Percentiles rank a stretch among this genome's conserved stretches.
Conservation (phyloP, 2,113 vertebrate genomes). For the Callopanchax toddi region DNA sequence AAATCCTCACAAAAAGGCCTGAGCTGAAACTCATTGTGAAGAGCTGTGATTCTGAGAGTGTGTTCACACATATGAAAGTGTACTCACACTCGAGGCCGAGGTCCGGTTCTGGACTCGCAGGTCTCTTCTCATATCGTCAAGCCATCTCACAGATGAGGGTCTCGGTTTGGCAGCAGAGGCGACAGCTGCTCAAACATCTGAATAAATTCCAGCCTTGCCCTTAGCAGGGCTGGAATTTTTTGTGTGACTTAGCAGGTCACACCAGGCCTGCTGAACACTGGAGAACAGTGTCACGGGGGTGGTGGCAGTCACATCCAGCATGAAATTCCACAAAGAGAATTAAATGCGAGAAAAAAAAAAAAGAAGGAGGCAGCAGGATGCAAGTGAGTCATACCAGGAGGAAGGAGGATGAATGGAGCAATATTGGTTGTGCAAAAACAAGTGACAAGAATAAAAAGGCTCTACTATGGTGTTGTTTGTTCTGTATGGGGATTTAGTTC, state of each 20-base stretch:
- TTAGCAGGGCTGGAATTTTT: too few relatives aligned
- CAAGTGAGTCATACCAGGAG: slow-evolving; percentile 11
- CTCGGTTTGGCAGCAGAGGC: slow-evolving; percentile 3
- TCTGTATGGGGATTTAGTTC: not conserved
- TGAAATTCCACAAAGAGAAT: slow-evolving; percentile 27
- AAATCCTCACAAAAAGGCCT: not conserved
- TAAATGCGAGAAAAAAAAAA: not conserved
- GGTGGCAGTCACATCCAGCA: slow-evolving; percentile 1
- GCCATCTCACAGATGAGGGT: slow-evolving; percentile 24
- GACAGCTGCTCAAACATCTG: slow-evolving; percentile 48
- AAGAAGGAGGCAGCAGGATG: not conserved
- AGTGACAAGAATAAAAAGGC: slow-evolving; percentile 15
- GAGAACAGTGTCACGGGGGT: not conserved
- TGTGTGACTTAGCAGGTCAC: slow-evolving; percentile 27
- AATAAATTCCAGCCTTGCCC: slow-evolving; percentile 30
- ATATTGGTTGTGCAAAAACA: slow-evolving; percentile 6
- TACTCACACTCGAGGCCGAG: not conserved
- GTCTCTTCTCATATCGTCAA: slow-evolving; percentile 7
- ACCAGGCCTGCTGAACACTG: slow-evolving; percentile 1
- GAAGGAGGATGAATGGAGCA: slow-evolving; percentile 4
- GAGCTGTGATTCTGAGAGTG: not conserved
- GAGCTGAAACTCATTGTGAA: not conserved
- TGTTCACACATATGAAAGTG: not conserved
- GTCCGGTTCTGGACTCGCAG: slow-evolving; percentile 6
- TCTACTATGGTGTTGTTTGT: not conserved